Evolutionary conservation across 2,888 invertebrate genomes (phyloP).

Genomic region (Caenorhabditis plicata): DNA sequence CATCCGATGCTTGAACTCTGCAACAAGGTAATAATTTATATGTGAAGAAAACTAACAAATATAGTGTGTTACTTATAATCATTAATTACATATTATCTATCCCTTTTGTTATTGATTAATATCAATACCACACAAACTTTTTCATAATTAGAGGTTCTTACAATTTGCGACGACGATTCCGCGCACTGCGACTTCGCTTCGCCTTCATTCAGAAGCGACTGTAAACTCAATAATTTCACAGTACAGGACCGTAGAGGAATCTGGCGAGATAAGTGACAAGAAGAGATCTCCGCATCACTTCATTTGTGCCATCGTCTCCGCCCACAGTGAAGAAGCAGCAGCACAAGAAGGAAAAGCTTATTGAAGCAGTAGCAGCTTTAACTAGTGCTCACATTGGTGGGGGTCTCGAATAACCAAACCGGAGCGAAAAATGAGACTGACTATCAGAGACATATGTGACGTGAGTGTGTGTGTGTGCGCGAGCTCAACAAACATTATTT

Average conservation of each 20-base stretch:
- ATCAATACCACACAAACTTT: background rate
- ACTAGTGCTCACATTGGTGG: no score
- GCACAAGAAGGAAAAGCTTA: conserved; percentile 29
- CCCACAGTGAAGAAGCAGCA: conserved; percentile 22
- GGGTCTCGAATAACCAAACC: no score
- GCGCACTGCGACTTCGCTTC: conserved; percentile 25
- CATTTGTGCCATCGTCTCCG: conserved; percentile 28
- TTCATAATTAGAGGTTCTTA: conserved; percentile 6
- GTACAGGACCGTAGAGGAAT: background rate
- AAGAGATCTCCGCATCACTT: conserved; percentile 30
- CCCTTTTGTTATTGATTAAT: background rate
- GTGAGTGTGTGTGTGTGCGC: no score
- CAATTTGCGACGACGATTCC: conserved; percentile 20
- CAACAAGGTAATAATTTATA: conserved; percentile 45
- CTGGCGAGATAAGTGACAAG: conserved; percentile 2
- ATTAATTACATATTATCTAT: no score
- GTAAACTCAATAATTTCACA: background rate
- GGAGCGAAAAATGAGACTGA: no score
- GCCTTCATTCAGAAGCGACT: conserved; percentile 15
- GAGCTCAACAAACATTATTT: no score
- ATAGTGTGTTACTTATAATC: background rate
- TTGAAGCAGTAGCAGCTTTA: no score
- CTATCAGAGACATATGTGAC: no score
- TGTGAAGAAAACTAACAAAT: background rate
- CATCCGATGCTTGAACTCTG: conserved; percentile 91